These are phyloP conservation scores for Linurgus olivaceus DNA, from an alignment of 2,797 vertebrate species.

Conservation along the genomic window DNA sequence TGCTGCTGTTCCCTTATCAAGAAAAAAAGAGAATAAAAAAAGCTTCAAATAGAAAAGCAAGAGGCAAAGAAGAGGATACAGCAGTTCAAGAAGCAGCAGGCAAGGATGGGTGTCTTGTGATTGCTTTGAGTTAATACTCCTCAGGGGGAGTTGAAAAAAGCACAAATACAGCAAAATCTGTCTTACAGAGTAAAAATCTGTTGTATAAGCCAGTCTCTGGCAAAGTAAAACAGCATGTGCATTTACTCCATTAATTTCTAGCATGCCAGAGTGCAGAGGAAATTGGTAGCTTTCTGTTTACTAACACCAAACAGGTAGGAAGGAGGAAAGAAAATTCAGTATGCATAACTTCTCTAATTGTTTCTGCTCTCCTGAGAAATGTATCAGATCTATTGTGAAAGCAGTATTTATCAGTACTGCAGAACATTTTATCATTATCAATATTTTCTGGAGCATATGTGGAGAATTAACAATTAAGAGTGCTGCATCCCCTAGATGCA, in stretches of 20 bases:
- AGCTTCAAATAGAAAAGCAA: constrained; percentile 3
- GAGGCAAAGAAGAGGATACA: not conserved
- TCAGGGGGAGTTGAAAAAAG: constrained; percentile 58
- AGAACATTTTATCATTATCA: not conserved
- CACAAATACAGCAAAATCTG: constrained; percentile 68
- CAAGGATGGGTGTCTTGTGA: constrained; percentile 46
- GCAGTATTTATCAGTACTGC: not conserved
- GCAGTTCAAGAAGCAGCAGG: constrained; percentile 36
- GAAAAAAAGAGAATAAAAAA: not conserved
- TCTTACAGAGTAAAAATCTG: constrained; percentile 63
- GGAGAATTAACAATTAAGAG: not conserved
- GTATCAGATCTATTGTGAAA: not conserved
- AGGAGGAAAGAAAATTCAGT: not conserved
- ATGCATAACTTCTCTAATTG: not conserved
- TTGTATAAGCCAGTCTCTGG: constrained; percentile 57
- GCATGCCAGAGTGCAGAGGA: not conserved
- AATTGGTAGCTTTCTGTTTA: not conserved
- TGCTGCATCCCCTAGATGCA: not conserved
- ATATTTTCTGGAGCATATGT: not conserved
- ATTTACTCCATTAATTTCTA: constrained; percentile 45
- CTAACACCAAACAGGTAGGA: not conserved
- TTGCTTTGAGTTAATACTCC: constrained; percentile 69
- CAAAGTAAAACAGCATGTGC: constrained; percentile 16
- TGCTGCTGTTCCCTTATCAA: not conserved
- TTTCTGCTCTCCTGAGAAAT: not conserved